These are phyloP conservation scores for Teleogryllus oceanicus DNA, from an alignment of 2,888 invertebrate genomes.

Conservation along the genomic window DNA sequence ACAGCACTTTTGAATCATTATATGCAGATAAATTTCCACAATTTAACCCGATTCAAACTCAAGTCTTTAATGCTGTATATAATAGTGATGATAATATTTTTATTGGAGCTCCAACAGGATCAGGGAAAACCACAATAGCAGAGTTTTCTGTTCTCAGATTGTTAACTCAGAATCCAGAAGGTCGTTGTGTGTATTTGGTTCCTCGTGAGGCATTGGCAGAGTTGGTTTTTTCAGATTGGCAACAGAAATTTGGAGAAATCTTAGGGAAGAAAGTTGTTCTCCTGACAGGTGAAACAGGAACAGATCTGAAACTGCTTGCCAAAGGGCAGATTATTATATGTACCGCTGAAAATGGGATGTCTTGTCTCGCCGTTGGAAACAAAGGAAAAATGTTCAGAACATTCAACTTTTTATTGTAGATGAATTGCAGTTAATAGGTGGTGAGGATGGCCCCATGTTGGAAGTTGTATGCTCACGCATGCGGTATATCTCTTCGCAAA, in stretches of 20 bases:
- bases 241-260: constrained; percentile 75
- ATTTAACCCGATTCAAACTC: constrained; percentile 98
- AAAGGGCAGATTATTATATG: constrained; percentile 75
- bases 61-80: constrained; percentile 97
- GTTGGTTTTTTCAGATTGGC: constrained; percentile 86
- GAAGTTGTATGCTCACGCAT: constrained; percentile 89
- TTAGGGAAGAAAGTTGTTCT: constrained; percentile 85
- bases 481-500: constrained; percentile 93
- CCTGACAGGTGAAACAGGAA: constrained; percentile 94
- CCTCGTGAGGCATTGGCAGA: constrained; percentile 90
- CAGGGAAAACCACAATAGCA: constrained; percentile 90
- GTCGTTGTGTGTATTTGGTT: constrained; percentile 89
- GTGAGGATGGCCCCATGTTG: constrained; percentile 87
- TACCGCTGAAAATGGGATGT: constrained; percentile 99
- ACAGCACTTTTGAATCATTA: constrained; percentile 77
- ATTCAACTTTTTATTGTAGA: constrained; percentile 95
- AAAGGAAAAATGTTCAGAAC: constrained; percentile 96
- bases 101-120: constrained; percentile 88
- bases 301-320: constrained; percentile 83
- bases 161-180: constrained; percentile 68
- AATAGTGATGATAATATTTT: constrained; percentile 98
- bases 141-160: constrained; percentile 92
- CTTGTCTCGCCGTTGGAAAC: constrained; percentile 96
- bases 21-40: constrained; percentile 84
- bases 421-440: constrained; percentile 87